phyloP scores from a whole-genome alignment of 2,113 vertebrate genomes.

The Corvus moneduloides region DNA sequence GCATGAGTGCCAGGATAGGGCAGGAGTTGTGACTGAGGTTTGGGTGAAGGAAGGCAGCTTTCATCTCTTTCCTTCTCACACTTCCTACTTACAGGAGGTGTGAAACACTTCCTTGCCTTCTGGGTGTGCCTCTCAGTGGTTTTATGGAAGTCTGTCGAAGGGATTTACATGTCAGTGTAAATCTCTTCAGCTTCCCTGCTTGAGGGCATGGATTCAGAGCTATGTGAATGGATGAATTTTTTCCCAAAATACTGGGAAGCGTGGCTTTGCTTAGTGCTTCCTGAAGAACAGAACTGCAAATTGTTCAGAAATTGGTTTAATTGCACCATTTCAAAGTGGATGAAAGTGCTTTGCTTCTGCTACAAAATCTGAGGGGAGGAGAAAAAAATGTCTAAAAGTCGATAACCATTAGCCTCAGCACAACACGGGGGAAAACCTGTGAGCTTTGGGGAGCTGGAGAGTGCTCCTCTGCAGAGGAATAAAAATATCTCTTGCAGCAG shows the following conservation, averaged over 20 bases:
- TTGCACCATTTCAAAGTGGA: not conserved
- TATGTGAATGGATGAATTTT: not conserved
- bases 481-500: not conserved
- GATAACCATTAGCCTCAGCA: not conserved
- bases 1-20: not conserved
- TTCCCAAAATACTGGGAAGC: not conserved
- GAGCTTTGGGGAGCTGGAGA: not conserved
- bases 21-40: not conserved
- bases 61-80: not conserved
- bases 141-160: not conserved
- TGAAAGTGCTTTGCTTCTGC: not conserved
- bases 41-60: not conserved
- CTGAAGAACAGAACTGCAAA: not conserved
- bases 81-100: not conserved
- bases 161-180: constrained; percentile 11
- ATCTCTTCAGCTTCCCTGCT: not conserved
- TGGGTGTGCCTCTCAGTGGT: not conserved
- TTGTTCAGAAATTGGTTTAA: not conserved
- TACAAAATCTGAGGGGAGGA: not conserved
- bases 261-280: not conserved
- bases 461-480: not conserved
- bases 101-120: constrained; percentile 6
- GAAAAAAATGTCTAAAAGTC: not conserved
- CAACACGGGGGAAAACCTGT: not conserved
- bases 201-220: not conserved